Conservation (phyloP, 2,797 vertebrate genomes). For the Periparus ater region DNA sequence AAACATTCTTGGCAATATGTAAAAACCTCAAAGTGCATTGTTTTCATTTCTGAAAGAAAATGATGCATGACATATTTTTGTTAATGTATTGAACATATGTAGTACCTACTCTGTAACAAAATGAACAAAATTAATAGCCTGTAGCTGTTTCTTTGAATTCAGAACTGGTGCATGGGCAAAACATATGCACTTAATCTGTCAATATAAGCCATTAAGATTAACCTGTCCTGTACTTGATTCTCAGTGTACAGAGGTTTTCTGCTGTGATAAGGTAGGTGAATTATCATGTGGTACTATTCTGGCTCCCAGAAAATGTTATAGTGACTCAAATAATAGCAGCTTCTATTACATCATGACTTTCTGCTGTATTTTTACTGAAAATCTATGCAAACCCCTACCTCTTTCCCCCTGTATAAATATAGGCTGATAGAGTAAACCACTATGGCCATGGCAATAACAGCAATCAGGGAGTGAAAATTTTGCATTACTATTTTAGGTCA, state of each 20-base stretch:
- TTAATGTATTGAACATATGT: not conserved
- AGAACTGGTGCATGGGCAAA: not conserved
- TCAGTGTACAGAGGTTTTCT: constrained; percentile 17
- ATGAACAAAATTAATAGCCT: not conserved
- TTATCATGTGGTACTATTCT: not conserved
- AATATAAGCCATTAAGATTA: constrained; percentile 28
- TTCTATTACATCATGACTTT: not conserved
- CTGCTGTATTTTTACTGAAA: not conserved
- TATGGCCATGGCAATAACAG: not conserved
- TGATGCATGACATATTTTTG: not conserved
- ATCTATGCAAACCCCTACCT: not conserved
- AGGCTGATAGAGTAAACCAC: not conserved
- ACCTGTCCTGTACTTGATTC: not conserved
- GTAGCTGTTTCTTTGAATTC: constrained; percentile 21
- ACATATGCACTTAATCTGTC: constrained; percentile 4
- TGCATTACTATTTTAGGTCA: not conserved
- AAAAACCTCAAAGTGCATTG: constrained; percentile 8
- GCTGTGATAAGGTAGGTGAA: not conserved
- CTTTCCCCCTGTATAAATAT: not conserved
- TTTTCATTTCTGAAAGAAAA: constrained; percentile 48
- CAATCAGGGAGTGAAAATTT: not conserved
- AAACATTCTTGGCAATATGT: constrained; percentile 2
- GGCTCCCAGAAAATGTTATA: not conserved
- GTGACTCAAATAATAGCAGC: not conserved
- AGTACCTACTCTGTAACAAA: not conserved